Evolutionary conservation across 2,113 vertebrate genomes (phyloP).

Genomic region (Scolopax mira): DNA sequence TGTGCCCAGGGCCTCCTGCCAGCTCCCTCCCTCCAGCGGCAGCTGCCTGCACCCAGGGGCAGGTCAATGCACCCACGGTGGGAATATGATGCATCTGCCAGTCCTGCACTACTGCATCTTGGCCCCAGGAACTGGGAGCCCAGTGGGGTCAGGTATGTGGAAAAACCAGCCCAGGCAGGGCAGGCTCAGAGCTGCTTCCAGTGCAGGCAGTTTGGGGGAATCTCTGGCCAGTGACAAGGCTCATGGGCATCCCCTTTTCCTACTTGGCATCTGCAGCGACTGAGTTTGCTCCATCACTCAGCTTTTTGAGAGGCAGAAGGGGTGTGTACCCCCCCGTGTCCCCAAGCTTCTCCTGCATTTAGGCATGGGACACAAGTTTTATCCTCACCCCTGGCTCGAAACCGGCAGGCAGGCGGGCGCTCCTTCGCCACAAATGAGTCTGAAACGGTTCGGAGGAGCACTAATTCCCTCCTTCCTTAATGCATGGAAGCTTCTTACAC

Average conservation of each 20-base stretch:
- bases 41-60: neutral
- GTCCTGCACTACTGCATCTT: neutral
- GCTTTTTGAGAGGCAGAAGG: neutral
- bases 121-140: neutral
- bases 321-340: accelerated
- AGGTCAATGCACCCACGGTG: neutral
- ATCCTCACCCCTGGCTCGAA: neutral
- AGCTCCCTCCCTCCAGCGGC: neutral
- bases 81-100: neutral
- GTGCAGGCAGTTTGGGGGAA: neutral
- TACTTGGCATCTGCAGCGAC: neutral
- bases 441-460: slow-evolving; percentile 25
- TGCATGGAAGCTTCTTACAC: slow-evolving; percentile 61
- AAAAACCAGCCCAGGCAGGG: neutral
- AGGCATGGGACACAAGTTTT: neutral
- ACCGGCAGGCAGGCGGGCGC: neutral
- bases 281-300: neutral
- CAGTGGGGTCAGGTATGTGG: accelerated
- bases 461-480: slow-evolving; percentile 58
- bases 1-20: neutral
- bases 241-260: neutral
- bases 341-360: accelerated
- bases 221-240: neutral
- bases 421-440: neutral
- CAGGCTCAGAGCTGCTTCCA: neutral